A percentile compares a stretch with the other conserved stretches of the same genome.
phyloP scores from a whole-genome alignment of 2,797 vertebrate species.

The Anolis apletophallus region DNA sequence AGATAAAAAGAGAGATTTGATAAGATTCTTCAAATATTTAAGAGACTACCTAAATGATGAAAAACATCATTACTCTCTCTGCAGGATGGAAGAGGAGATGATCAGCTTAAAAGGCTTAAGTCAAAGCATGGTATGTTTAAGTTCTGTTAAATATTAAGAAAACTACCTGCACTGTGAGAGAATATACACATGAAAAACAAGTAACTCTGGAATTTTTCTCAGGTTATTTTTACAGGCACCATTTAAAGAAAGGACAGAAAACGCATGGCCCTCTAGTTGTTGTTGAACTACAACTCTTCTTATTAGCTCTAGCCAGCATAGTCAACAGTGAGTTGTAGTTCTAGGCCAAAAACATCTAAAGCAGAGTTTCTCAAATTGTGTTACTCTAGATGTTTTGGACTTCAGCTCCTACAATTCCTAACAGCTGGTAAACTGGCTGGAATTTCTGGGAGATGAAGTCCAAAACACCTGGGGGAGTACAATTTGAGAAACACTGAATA shows the following conservation, averaged over 20 bases:
- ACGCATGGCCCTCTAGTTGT: not conserved
- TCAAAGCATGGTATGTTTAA: not conserved
- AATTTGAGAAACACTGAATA: no score
- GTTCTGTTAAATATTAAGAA: not conserved
- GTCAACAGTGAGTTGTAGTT: no score
- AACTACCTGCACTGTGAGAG: not conserved
- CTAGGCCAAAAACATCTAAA: not conserved
- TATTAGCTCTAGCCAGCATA: not conserved
- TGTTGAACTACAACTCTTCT: not conserved
- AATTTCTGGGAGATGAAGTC: no score
- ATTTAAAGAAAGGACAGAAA: not conserved
- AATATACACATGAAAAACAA: not conserved
- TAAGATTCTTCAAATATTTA: slow-evolving; percentile 17
- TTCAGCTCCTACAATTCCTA: no score
- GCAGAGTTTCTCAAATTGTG: no score
- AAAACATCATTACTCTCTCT: not conserved
- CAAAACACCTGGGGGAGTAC: no score
- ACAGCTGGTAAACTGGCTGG: no score
- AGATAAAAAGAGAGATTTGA: not conserved
- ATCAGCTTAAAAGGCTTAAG: not conserved
- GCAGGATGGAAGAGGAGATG: not conserved
- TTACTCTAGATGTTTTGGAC: no score
- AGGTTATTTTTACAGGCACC: not conserved
- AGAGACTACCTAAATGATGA: not conserved
- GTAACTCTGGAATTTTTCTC: not conserved